Evolutionary conservation across 2,888 invertebrate species (phyloP).

Genomic region (Ectemnius cavifrons): DNA sequence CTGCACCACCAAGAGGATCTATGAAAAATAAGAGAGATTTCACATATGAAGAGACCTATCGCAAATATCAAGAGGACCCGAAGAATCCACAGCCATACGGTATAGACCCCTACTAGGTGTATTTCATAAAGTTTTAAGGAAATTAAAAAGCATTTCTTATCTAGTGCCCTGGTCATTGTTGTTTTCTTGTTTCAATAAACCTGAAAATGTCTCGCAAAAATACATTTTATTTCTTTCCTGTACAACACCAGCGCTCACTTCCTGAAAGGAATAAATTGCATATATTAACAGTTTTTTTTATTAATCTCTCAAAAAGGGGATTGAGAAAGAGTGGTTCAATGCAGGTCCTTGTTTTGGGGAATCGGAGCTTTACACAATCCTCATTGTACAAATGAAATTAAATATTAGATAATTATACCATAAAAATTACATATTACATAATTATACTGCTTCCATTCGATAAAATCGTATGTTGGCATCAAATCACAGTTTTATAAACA

Average conservation of each 20-base stretch:
- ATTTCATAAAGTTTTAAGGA: not conserved
- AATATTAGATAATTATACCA: constrained; percentile 17
- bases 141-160: constrained; percentile 14
- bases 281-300: constrained; percentile 22
- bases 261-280: constrained; percentile 5
- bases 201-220: not conserved
- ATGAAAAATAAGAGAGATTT: constrained; percentile 91
- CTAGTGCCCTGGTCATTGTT: constrained; percentile 9
- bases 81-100: constrained; percentile 86
- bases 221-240: constrained; percentile 6
- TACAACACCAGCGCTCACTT: constrained; percentile 1
- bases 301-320: constrained; percentile 11
- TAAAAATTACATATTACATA: constrained; percentile 18
- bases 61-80: constrained; percentile 89
- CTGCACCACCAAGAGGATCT: constrained; percentile 89
- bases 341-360: no score
- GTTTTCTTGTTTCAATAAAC: constrained; percentile 7
- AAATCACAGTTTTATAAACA: constrained; percentile 26
- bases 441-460: not conserved
- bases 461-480: constrained; percentile 21
- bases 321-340: no score
- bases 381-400: constrained; percentile 4
- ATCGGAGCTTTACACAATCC: no score
- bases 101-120: constrained; percentile 69
- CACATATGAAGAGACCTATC: constrained; percentile 86